Conservation (phyloP, 2,888 invertebrate species). For the Steinernema hermaphroditum region DNA sequence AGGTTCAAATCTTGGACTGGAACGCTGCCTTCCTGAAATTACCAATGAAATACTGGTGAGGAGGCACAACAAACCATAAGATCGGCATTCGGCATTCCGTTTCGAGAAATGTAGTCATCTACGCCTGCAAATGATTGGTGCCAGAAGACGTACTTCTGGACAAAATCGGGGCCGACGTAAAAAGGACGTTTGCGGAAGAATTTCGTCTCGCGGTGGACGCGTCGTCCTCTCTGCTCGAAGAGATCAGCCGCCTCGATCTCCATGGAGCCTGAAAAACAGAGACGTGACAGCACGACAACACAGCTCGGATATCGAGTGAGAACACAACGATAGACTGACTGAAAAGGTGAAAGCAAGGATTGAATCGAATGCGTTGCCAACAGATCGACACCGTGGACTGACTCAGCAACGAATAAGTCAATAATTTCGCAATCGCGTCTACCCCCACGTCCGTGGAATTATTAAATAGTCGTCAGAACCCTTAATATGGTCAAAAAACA, state of each 20-base stretch:
- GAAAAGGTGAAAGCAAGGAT: no score
- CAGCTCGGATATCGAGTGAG: no score
- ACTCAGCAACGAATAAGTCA: no score
- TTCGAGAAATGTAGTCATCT: background rate
- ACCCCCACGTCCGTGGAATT: no score
- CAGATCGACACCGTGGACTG: no score
- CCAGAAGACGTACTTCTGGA: background rate
- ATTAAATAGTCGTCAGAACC: no score
- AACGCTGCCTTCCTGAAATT: background rate
- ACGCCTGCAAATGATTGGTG: background rate
- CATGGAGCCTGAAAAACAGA: no score
- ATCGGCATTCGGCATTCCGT: background rate
- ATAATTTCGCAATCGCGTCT: no score
- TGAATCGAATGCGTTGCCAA: no score
- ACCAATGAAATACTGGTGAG: background rate
- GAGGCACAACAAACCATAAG: background rate
- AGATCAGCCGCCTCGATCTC: slow-evolving; percentile 21
- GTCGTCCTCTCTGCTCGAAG: slow-evolving; percentile 5
- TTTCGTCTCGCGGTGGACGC: slow-evolving; percentile 5
- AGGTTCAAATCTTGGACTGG: background rate
- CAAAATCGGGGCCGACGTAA: slow-evolving; percentile 11
- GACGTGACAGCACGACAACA: no score
- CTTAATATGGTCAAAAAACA: no score
- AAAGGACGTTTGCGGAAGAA: slow-evolving; percentile 12
- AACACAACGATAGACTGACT: no score